These are phyloP conservation scores for Apostichopus leukothele DNA, from an alignment of 53 echinoderm and acorn worm species.

Conservation along the genomic window DNA sequence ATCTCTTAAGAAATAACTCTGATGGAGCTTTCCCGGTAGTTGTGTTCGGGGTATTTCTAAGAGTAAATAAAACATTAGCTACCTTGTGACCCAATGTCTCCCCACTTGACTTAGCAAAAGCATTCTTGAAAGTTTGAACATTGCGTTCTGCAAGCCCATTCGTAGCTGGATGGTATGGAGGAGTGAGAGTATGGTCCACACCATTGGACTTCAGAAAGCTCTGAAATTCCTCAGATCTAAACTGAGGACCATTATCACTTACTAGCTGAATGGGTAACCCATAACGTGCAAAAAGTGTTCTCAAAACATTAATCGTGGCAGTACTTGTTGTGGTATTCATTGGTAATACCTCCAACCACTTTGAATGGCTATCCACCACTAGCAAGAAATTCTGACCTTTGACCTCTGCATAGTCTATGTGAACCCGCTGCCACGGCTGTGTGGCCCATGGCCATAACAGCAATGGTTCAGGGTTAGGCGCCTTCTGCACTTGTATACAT, in stretches of 20 bases:
- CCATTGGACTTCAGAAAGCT: neutral
- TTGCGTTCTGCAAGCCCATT: slow-evolving; percentile 28
- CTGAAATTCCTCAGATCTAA: slow-evolving; percentile 29
- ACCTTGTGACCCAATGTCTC: neutral
- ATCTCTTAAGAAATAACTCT: slow-evolving; percentile 5
- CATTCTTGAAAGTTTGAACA: neutral
- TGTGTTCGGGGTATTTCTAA: neutral
- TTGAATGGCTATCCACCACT: slow-evolving; percentile 2
- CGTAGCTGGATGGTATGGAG: slow-evolving; percentile 38
- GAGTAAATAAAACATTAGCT: neutral
- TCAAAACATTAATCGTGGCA: slow-evolving; percentile 30
- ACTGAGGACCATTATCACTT: slow-evolving; percentile 8
- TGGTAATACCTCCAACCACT: slow-evolving; percentile 30
- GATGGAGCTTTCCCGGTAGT: neutral
- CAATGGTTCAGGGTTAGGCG: neutral
- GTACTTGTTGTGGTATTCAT: slow-evolving; percentile 16
- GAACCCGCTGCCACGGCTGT: slow-evolving; percentile 30
- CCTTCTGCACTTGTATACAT: slow-evolving; percentile 5
- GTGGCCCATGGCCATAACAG: slow-evolving; percentile 23
- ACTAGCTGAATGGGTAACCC: neutral
- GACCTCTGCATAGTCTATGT: slow-evolving; percentile 32
- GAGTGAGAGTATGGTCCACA: slow-evolving; percentile 25
- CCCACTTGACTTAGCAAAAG: neutral
- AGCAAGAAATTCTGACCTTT: slow-evolving; percentile 21
- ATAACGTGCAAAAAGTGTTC: slow-evolving; percentile 30